Conservation (phyloP, 2,113 vertebrate genomes). For the Antechinus stuartii region DNA sequence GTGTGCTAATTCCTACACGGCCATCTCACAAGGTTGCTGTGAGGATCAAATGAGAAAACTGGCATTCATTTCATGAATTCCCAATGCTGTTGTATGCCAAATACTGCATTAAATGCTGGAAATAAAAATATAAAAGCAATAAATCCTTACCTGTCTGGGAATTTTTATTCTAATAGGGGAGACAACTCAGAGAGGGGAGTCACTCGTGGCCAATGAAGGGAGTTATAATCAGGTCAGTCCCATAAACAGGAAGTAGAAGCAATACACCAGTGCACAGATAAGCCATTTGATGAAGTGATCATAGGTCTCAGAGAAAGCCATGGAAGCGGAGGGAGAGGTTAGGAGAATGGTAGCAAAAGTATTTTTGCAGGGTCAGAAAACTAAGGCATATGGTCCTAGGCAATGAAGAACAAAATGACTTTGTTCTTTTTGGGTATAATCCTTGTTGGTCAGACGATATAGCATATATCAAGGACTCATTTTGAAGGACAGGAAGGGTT, state of each 20-base stretch:
- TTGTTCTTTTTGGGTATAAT: no score
- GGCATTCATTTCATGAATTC: no score
- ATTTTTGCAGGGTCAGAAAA: background rate
- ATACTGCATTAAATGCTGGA: background rate
- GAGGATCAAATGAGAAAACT: no score
- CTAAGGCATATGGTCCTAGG: background rate
- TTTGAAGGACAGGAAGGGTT: no score
- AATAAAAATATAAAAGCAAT: background rate
- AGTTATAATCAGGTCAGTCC: background rate
- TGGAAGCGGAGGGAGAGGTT: background rate
- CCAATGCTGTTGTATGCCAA: background rate
- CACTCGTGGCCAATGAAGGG: background rate
- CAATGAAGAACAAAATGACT: background rate
- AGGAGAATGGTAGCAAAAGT: background rate
- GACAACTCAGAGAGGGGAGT: background rate
- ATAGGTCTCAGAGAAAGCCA: background rate
- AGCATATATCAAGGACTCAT: background rate
- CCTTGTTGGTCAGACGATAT: no score
- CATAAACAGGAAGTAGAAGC: background rate
- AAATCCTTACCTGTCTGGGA: background rate
- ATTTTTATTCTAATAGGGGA: background rate
- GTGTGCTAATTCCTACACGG: background rate
- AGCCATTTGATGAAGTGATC: background rate
- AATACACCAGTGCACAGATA: background rate
- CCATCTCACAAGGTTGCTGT: no score